These are phyloP conservation scores for Gila robusta DNA, from an alignment of 2,797 vertebrate species.

Conservation along the genomic window DNA sequence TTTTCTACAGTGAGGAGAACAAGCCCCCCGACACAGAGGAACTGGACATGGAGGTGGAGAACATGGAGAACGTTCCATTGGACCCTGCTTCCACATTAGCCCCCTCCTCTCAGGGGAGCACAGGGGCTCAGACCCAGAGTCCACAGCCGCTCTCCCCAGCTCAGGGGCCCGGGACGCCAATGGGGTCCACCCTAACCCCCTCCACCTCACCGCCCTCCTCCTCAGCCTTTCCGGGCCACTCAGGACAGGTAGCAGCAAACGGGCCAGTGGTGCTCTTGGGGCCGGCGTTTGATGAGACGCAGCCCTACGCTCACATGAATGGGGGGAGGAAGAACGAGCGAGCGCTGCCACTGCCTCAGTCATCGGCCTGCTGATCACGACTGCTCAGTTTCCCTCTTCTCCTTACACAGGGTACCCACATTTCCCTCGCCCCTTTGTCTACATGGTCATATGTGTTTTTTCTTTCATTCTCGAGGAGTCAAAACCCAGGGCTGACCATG, in stretches of 20 bases:
- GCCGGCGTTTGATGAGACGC: conserved; percentile 92
- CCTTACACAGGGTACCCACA: conserved; percentile 74
- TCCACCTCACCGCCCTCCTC: conserved; percentile 62
- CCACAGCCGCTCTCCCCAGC: conserved; percentile 77
- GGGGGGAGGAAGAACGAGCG: conserved; percentile 95
- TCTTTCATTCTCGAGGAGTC: conserved; percentile 37
- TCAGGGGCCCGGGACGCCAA: conserved; percentile 72
- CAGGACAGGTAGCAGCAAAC: conserved; percentile 88
- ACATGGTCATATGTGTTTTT: conserved; percentile 44
- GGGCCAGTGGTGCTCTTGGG: conserved; percentile 89
- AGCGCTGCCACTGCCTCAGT: conserved; percentile 94
- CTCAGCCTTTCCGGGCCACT: conserved; percentile 78
- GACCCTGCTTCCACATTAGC: conserved; percentile 85
- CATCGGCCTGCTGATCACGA: conserved; percentile 95
- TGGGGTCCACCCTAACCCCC: conserved; percentile 68
- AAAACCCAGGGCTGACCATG: conserved; percentile 44
- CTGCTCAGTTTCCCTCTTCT: conserved; percentile 49
- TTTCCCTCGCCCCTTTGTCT: conserved; percentile 65
- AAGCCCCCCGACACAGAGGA: conserved; percentile 95
- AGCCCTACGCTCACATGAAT: conserved; percentile 98
- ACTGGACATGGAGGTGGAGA: conserved; percentile 94
- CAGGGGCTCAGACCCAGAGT: conserved; percentile 70
- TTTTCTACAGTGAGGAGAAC: conserved; percentile 99
- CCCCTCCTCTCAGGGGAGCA: conserved; percentile 64
- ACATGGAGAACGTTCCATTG: conserved; percentile 97